phyloP scores from a whole-genome alignment of 2,888 invertebrate genomes.

The Iselma pallidipennis region DNA sequence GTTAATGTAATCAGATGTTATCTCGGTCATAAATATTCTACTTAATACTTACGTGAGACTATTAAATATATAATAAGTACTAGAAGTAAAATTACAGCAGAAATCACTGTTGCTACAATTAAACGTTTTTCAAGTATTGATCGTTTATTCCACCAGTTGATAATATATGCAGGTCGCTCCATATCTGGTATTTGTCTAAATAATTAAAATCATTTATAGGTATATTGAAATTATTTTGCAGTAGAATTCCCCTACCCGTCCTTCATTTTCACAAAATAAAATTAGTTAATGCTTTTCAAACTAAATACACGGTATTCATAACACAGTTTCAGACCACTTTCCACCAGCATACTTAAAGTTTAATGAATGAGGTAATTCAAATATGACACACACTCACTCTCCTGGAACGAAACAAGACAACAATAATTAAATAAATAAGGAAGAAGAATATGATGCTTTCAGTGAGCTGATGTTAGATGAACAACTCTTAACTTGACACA shows the following conservation, averaged over 20 bases:
- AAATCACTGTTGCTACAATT: background rate
- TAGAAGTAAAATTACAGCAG: conserved; percentile 4
- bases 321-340: conserved; percentile 1
- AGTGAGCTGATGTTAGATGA: background rate
- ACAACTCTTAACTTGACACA: background rate
- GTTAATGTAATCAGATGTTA: background rate
- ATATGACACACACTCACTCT: conserved; percentile 6
- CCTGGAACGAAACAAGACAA: background rate
- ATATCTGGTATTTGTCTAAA: conserved; percentile 5
- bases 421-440: conserved; percentile 17
- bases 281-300: too few relatives aligned
- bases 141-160: conserved; percentile 8
- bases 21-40: background rate
- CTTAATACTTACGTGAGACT: conserved; percentile 8
- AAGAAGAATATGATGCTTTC: conserved; percentile 2
- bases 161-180: background rate
- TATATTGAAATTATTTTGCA: background rate
- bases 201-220: background rate
- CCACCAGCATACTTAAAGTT: conserved; percentile 6
- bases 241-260: background rate
- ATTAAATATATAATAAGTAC: conserved; percentile 5
- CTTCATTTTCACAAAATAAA: background rate
- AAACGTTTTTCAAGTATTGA: conserved; percentile 13
- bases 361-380: conserved; percentile 2
- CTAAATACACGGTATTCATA: conserved; percentile 3